phyloP scores from a whole-genome alignment of 2,113 vertebrate genomes.

The Mormyrus iriodes region DNA sequence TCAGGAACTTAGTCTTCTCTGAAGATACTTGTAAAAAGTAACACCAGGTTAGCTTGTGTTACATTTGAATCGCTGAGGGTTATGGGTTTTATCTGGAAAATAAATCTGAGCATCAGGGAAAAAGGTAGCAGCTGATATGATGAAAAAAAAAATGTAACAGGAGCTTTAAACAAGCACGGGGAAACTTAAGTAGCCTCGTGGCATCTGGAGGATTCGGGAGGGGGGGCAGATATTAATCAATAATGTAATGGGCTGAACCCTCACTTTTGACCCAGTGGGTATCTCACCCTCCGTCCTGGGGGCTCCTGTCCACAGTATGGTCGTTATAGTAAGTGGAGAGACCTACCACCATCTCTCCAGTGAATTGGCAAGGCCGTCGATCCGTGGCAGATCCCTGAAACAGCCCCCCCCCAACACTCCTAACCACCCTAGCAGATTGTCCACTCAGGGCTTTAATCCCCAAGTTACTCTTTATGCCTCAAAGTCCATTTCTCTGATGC shows the following conservation, averaged over 20 bases:
- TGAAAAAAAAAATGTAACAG: conserved; percentile 33
- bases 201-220: conserved; percentile 40
- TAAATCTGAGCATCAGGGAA: conserved; percentile 3
- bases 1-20: background rate
- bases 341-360: conserved; percentile 38
- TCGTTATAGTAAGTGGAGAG: conserved; percentile 40
- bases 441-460: conserved; percentile 55
- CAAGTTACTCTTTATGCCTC: conserved; percentile 65
- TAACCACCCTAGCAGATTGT: conserved; percentile 60
- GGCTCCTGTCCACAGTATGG: conserved; percentile 47
- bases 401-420: conserved; percentile 31
- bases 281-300: conserved; percentile 44
- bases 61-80: background rate
- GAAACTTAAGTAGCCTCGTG: conserved; percentile 55
- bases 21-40: background rate
- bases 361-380: conserved; percentile 40
- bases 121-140: conserved; percentile 9
- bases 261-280: conserved; percentile 34
- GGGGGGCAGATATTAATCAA: conserved; percentile 59
- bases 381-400: conserved; percentile 38
- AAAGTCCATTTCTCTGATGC: conserved; percentile 61
- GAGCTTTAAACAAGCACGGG: conserved; percentile 50
- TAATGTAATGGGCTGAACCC: conserved; percentile 55
- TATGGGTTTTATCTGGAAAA: conserved; percentile 24
- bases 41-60: background rate